Percentiles rank a stretch among this genome's conserved stretches.
Conservation (phyloP, 53 echinoderm and acorn worm genomes). For the Actinopyga echinites region DNA sequence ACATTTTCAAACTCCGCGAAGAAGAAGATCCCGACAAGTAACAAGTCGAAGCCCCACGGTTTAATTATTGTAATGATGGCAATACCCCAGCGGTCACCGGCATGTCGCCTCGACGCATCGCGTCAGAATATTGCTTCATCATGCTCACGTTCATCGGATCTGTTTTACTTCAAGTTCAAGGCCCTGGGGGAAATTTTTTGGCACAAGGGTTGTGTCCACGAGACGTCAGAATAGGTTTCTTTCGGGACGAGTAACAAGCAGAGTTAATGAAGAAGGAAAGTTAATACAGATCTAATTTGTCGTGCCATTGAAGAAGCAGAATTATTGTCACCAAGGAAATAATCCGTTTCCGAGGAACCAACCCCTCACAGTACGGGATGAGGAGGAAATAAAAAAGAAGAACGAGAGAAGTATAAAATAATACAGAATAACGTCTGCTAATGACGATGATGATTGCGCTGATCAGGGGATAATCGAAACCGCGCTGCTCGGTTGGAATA, state of each 20-base stretch:
- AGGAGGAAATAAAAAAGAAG: background rate
- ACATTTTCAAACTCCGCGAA: background rate
- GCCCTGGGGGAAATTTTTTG: slow-evolving; percentile 20
- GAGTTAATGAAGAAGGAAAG: slow-evolving; percentile 37
- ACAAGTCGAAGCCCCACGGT: slow-evolving; percentile 29
- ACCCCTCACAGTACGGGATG: too few relatives aligned
- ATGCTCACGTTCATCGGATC: slow-evolving; percentile 1
- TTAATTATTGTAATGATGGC: slow-evolving; percentile 36
- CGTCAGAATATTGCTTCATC: slow-evolving; percentile 11
- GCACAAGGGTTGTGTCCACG: slow-evolving; percentile 7
- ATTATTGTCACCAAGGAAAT: slow-evolving; percentile 19
- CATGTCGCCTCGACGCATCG: slow-evolving; percentile 26
- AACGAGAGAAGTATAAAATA: background rate
- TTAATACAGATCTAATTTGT: slow-evolving; percentile 45
- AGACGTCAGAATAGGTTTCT: slow-evolving; percentile 29
- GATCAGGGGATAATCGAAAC: too few relatives aligned
- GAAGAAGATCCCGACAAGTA: background rate
- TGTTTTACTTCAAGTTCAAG: slow-evolving; percentile 40
- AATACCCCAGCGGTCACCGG: slow-evolving; percentile 39
- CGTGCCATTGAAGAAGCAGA: slow-evolving; percentile 7
- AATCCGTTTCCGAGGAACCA: background rate
- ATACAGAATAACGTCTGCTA: background rate
- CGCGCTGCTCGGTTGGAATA: background rate
- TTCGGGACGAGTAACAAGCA: slow-evolving; percentile 34
- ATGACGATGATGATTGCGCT: background rate